phyloP scores from a whole-genome alignment of 2,113 vertebrate genomes.

The Microcebus murinus region DNA sequence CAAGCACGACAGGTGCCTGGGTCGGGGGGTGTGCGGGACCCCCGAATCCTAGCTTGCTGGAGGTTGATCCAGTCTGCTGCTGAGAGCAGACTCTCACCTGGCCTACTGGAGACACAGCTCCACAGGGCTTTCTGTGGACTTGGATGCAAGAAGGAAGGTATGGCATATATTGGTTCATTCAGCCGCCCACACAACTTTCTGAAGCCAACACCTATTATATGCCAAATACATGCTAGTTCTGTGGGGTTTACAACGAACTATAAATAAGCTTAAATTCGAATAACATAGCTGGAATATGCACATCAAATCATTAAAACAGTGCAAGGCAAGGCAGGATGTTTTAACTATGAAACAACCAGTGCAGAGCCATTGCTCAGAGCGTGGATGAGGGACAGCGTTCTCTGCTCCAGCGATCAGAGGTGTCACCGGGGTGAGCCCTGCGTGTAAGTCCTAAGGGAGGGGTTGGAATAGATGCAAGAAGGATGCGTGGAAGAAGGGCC shows the following conservation, averaged over 20 bases:
- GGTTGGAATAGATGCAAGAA: not conserved
- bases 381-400: fast-evolving
- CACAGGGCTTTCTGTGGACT: not conserved
- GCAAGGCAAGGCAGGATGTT: not conserved
- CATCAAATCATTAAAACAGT: fast-evolving
- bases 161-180: not conserved
- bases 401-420: not conserved
- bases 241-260: not conserved
- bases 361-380: not conserved
- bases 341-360: no score
- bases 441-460: fast-evolving
- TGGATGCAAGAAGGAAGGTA: not conserved
- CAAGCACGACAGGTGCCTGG: no score
- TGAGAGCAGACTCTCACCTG: not conserved
- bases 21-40: fast-evolving
- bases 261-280: not conserved
- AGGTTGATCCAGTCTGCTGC: not conserved
- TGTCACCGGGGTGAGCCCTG: fast-evolving
- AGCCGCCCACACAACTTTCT: not conserved
- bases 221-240: not conserved
- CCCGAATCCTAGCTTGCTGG: fast-evolving
- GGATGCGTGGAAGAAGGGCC: not conserved
- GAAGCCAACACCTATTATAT: not conserved
- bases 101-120: not conserved
- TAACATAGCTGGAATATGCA: not conserved